Evolutionary conservation across 2,888 invertebrate species (phyloP).

Genomic region (Peribatodes rhomboidaria): DNA sequence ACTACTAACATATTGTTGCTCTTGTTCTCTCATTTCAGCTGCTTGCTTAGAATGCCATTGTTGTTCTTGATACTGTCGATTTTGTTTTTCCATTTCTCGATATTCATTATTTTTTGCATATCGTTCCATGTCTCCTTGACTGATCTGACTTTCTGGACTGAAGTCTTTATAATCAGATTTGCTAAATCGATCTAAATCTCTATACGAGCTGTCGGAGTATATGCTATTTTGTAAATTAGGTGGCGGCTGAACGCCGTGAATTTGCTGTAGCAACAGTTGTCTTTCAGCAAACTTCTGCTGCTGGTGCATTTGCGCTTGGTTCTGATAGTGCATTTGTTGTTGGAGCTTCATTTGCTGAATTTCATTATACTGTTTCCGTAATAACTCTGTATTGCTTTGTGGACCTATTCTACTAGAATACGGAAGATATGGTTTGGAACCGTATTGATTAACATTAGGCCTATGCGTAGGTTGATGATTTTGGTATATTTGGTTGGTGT

Average conservation of each 20-base stretch:
- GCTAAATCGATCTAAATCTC: constrained; percentile 80
- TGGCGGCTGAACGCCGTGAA: constrained; percentile 84
- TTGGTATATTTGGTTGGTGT: constrained; percentile 86
- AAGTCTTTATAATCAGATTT: constrained; percentile 64
- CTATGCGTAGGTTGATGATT: constrained; percentile 83
- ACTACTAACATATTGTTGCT: constrained; percentile 60
- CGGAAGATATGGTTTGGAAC: constrained; percentile 82
- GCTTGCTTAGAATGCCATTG: constrained; percentile 77
- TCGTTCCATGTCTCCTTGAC: constrained; percentile 69
- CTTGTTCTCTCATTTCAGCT: constrained; percentile 70
- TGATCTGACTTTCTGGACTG: constrained; percentile 71
- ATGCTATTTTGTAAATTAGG: constrained; percentile 82
- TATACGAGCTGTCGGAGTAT: constrained; percentile 79
- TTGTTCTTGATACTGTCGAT: constrained; percentile 71
- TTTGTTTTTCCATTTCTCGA: constrained; percentile 74
- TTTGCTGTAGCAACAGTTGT: constrained; percentile 87
- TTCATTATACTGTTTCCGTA: constrained; percentile 88
- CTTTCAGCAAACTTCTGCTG: constrained; percentile 88
- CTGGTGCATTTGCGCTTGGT: constrained; percentile 88
- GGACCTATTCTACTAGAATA: constrained; percentile 83
- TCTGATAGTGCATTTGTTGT: constrained; percentile 88
- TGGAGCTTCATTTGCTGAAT: constrained; percentile 89
- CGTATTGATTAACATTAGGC: constrained; percentile 79
- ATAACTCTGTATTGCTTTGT: constrained; percentile 87
- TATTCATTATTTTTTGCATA: constrained; percentile 77